Base-by-base conservation (phyloP, 2,797 vertebrate genomes). In the Australoheros facetus region DNA sequence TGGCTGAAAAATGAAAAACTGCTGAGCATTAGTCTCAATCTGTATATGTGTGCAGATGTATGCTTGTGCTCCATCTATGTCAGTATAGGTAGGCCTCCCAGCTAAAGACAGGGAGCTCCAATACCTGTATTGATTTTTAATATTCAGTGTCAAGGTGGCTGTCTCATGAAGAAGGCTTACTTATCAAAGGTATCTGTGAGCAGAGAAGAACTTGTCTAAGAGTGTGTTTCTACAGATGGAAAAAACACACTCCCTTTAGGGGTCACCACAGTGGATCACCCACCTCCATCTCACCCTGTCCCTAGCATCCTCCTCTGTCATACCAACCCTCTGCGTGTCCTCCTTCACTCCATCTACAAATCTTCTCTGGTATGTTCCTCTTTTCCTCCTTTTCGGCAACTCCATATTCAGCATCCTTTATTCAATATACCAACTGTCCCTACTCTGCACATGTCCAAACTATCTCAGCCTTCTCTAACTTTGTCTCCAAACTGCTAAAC, bases 71-170 rank as follows among this genome's bases (percentile, higher is more conserved):
- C 53, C 62, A 69, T 69, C 64, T 77, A 23, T 76, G 54, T 64
- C 32, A n/a, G 28, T 28, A 32, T 37, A 56, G 45, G 56, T 23
- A 64, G 73, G n/a, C 23, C 30, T 26, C 54, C 26, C 51, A 48
- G 58, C 60, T 56, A 53, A 32, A 77, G 30, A 82, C 42, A 51
- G 30, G 30, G 42, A 30, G 48, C 45, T 32, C 69, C 57, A 30
- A 60, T 9, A 66, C 72, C 58, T 55, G 17, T 81, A 39, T 19
- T 70, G 79, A 78, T 51, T 73, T 39, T 12, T 7, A 34, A 45
- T 73, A 66, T 87, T 45, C 3, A 58, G 57, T 66, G 51, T 84
- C 77, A 75, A 83, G 55, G 73, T 79, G 69, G 13, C 64, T 72
- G 16, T 51, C 37, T 53, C 64, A 77, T 80, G 56, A 81, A 11